phyloP scores from a whole-genome alignment of 2,888 invertebrate species.

The Caenorhabditis zanzibari region DNA sequence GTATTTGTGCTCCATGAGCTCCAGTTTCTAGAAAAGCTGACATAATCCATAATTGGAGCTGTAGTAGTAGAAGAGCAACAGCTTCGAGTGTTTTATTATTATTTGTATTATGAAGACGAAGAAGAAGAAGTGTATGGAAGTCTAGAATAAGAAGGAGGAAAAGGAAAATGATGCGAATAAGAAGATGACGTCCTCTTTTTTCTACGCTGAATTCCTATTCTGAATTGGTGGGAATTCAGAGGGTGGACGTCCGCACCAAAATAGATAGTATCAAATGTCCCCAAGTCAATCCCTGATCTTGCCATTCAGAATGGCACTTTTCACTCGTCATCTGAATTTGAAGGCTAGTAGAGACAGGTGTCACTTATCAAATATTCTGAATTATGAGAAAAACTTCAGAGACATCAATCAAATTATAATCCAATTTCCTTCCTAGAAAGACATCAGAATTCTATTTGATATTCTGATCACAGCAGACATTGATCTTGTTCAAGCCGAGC shows the following conservation, averaged over 20 bases:
- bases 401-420: slow-evolving; percentile 42
- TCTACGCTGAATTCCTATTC: slow-evolving; percentile 1
- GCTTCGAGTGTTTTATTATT: slow-evolving; percentile 53
- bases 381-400: slow-evolving; percentile 11
- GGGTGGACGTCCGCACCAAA: slow-evolving; percentile 24
- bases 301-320: slow-evolving; percentile 22
- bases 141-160: slow-evolving; percentile 14
- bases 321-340: slow-evolving; percentile 32
- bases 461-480: background rate
- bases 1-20: slow-evolving; percentile 36
- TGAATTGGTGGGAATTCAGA: slow-evolving; percentile 53
- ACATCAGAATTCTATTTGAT: slow-evolving; percentile 18
- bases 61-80: slow-evolving; percentile 23
- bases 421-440: slow-evolving; percentile 2
- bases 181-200: slow-evolving; percentile 44
- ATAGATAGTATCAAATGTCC: slow-evolving; percentile 42
- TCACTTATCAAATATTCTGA: slow-evolving; percentile 31
- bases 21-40: slow-evolving; percentile 26
- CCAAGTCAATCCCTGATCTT: slow-evolving; percentile 25
- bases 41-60: slow-evolving; percentile 56
- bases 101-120: slow-evolving; percentile 21
- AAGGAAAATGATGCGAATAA: slow-evolving; percentile 21
- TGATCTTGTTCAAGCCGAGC: background rate
- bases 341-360: slow-evolving; percentile 17
- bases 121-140: slow-evolving; percentile 7